Conservation (phyloP, 2,888 invertebrate genomes). For the Acleris laterana region DNA sequence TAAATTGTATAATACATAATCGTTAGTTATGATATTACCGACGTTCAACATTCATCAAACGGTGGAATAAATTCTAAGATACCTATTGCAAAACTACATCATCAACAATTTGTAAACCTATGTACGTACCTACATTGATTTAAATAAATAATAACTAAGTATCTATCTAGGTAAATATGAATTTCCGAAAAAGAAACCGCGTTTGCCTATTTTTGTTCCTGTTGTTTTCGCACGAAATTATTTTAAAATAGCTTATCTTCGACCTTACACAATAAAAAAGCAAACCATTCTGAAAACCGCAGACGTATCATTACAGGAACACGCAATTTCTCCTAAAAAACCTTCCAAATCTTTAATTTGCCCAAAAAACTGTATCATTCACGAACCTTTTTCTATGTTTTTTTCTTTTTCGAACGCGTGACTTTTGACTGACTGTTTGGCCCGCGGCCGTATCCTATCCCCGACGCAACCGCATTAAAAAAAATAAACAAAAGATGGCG, state of each 20-base stretch:
- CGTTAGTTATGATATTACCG: background rate
- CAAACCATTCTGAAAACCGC: slow-evolving; percentile 44
- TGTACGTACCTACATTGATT: no score
- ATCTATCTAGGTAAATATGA: no score
- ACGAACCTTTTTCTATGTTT: slow-evolving; percentile 66
- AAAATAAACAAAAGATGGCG: slow-evolving; percentile 71
- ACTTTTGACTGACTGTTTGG: slow-evolving; percentile 82
- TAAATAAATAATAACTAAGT: no score
- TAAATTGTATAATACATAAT: background rate
- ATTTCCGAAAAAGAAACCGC: background rate
- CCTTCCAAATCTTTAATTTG: slow-evolving; percentile 78
- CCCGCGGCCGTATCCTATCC: slow-evolving; percentile 71
- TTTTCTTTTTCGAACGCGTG: slow-evolving; percentile 69
- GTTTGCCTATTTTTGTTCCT: slow-evolving; percentile 12
- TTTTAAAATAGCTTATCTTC: slow-evolving; percentile 27
- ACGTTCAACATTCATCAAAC: background rate
- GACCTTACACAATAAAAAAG: slow-evolving; percentile 41
- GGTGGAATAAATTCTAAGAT: background rate
- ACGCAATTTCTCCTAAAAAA: slow-evolving; percentile 76
- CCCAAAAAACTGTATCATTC: slow-evolving; percentile 83
- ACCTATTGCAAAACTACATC: no score
- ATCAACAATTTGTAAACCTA: no score
- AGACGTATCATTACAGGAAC: slow-evolving; percentile 74
- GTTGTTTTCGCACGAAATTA: slow-evolving; percentile 25
- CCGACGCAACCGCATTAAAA: slow-evolving; percentile 70